Conservation (phyloP, 1,140 invertebrate species). For the Macrotrachela quadricornifera region DNA sequence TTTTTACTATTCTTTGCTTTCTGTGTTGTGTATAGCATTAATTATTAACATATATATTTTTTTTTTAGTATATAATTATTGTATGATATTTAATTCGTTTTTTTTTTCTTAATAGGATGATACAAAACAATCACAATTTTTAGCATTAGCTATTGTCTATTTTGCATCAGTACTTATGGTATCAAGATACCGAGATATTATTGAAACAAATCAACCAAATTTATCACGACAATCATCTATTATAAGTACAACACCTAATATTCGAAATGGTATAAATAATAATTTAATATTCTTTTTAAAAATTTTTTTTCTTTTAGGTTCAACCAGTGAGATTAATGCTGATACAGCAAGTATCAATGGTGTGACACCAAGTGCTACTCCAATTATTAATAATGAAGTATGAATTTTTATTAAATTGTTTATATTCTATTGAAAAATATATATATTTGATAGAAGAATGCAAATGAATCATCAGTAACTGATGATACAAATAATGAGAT, state of each 20-base stretch:
- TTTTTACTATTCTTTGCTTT: neutral
- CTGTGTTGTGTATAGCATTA: neutral
- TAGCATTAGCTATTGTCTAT: constrained; percentile 92
- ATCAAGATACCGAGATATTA: constrained; percentile 90
- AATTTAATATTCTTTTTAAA: neutral
- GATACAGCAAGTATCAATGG: no score
- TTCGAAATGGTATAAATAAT: neutral
- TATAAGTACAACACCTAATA: neutral
- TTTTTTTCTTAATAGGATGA: constrained; percentile 53
- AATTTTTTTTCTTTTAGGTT: neutral
- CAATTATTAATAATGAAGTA: no score
- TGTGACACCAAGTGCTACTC: no score
- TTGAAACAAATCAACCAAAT: constrained; percentile 47
- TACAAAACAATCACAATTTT: constrained; percentile 95
- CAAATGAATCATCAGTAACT: no score
- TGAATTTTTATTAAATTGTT: no score
- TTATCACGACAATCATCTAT: neutral
- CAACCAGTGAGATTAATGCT: no score
- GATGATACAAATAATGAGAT: no score
- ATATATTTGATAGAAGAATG: no score
- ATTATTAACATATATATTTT: neutral
- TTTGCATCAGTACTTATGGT: constrained; percentile 99
- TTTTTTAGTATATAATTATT: neutral
- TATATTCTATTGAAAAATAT: no score
- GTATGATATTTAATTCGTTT: no score